Conservation (phyloP, 1,140 invertebrate species). For the Apis mellifera region DNA sequence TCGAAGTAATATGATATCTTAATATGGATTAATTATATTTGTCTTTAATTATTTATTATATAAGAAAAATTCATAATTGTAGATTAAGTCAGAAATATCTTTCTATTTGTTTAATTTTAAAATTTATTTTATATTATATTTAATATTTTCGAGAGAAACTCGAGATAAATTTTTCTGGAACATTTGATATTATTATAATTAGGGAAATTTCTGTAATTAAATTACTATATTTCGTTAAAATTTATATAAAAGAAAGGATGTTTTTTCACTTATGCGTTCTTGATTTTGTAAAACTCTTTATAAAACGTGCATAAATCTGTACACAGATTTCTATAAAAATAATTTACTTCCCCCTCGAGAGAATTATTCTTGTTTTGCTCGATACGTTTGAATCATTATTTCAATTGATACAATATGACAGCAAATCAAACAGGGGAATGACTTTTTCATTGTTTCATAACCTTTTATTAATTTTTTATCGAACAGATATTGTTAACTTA, state of each 20-base stretch:
- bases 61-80: neutral
- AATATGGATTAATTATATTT: too few species aligned
- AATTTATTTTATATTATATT: neutral
- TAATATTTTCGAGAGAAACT: neutral
- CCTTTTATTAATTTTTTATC: neutral
- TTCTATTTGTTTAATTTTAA: too few species aligned
- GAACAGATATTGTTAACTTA: neutral
- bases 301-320: neutral
- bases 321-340: neutral
- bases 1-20: too few species aligned
- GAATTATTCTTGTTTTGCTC: conserved; percentile 18
- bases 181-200: neutral
- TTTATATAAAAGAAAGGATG: neutral
- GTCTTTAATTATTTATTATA: too few species aligned
- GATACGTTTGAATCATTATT: neutral
- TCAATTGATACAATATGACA: neutral
- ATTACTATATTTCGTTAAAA: neutral
- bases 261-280: neutral
- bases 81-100: too few species aligned
- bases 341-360: neutral
- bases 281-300: neutral
- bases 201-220: too few species aligned
- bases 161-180: neutral
- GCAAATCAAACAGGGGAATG: neutral
- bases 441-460: conserved; percentile 19